Percentiles rank a stretch among this genome's conserved stretches.
These are phyloP conservation scores for Stenichneumon culpator DNA, from an alignment of 2,888 invertebrate genomes.

Conservation along the genomic window DNA sequence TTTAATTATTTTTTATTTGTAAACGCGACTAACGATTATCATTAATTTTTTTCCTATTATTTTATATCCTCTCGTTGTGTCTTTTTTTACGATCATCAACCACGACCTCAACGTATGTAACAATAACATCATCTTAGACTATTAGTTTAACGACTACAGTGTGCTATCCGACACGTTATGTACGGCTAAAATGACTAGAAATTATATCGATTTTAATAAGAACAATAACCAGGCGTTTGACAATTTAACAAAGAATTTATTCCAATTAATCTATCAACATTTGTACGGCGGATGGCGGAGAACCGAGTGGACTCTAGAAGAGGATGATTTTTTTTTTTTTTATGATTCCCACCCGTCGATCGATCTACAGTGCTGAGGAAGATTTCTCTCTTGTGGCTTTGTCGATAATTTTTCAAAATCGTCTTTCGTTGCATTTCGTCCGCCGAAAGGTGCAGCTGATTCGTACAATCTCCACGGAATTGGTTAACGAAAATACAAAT, in stretches of 20 bases:
- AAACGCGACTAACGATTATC: constrained; percentile 28
- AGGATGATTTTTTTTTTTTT: background rate
- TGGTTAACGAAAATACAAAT: too few species aligned
- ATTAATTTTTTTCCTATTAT: constrained; percentile 3
- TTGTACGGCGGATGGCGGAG: background rate
- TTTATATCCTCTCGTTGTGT: constrained; percentile 13
- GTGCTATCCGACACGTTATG: constrained; percentile 43
- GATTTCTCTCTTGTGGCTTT: background rate
- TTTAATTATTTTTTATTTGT: constrained; percentile 3
- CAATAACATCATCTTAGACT: constrained; percentile 46
- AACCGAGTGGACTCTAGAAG: background rate
- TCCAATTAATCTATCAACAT: background rate
- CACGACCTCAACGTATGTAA: constrained; percentile 37
- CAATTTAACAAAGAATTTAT: background rate
- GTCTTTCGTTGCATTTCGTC: too few species aligned
- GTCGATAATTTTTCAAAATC: too few species aligned
- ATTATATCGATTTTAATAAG: constrained; percentile 62
- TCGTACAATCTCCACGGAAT: too few species aligned
- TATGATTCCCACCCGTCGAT: background rate
- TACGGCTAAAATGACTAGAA: constrained; percentile 52
- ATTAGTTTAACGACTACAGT: constrained; percentile 49
- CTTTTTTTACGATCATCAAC: constrained; percentile 13
- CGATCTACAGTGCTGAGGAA: background rate
- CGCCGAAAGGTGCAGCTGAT: too few species aligned
- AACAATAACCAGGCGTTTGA: constrained; percentile 37